Conservation (phyloP, 1,140 invertebrate genomes). For the Sinella curviseta region DNA sequence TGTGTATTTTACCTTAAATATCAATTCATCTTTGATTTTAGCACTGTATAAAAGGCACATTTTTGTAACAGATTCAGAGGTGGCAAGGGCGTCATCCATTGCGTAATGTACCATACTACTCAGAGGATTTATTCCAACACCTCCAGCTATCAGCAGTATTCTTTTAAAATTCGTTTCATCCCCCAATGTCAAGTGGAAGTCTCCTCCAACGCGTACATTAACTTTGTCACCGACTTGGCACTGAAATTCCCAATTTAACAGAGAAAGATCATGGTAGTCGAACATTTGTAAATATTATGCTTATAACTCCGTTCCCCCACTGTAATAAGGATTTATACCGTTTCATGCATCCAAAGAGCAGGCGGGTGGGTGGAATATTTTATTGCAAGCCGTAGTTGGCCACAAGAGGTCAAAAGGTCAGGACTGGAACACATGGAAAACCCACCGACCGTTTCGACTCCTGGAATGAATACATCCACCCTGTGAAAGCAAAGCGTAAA, state of each 20-base stretch:
- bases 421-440: conserved; percentile 56
- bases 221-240: conserved; percentile 35
- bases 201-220: conserved; percentile 40
- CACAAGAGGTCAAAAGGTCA: conserved; percentile 45
- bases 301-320: neutral
- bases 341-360: conserved; percentile 54
- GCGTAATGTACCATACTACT: conserved; percentile 14
- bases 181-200: conserved; percentile 30
- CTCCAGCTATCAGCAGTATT: conserved; percentile 42
- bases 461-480: conserved; percentile 56
- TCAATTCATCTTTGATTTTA: conserved; percentile 36
- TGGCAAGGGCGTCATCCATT: neutral
- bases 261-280: neutral
- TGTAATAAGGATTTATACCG: conserved; percentile 48
- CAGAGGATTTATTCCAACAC: conserved; percentile 48
- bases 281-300: neutral
- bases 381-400: conserved; percentile 53
- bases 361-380: conserved; percentile 55
- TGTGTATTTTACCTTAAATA: conserved; percentile 42
- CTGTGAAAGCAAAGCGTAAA: conserved; percentile 47
- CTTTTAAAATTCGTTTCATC: neutral
- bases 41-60: conserved; percentile 37
- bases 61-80: too few species aligned
- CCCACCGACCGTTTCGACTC: conserved; percentile 53
- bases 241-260: conserved; percentile 29